phyloP scores from a whole-genome alignment of 2,113 vertebrate species.

The Osmerus eperlanus region DNA sequence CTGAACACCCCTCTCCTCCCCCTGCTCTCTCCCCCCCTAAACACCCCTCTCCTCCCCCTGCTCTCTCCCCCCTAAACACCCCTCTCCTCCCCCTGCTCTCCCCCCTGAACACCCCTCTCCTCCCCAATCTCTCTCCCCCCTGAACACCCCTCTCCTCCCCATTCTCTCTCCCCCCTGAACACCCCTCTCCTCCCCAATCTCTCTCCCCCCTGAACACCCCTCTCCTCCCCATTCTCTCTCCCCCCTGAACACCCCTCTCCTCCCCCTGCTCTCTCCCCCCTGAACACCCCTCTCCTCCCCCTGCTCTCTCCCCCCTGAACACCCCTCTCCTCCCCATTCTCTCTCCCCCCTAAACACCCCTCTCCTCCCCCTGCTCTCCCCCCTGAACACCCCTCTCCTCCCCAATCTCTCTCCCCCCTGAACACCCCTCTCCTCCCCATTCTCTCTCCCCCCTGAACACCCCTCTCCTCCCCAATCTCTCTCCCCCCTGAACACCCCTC shows the following conservation, averaged over 20 bases:
- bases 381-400: no score
- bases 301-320: constrained; percentile 2
- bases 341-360: not conserved
- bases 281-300: constrained; percentile 1
- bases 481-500: constrained; percentile 1
- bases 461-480: constrained; percentile 12
- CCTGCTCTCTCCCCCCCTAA: constrained; percentile 3
- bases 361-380: constrained; percentile 7
- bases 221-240: not conserved
- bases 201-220: constrained; percentile 22
- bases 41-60: not conserved
- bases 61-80: not conserved
- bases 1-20: not conserved
- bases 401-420: not conserved
- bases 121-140: not conserved
- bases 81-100: not conserved
- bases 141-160: not conserved
- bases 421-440: not conserved
- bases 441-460: not conserved
- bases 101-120: constrained; percentile 14
- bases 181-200: no score
- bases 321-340: no score
- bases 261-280: constrained; percentile 10
- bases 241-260: not conserved
- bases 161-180: not conserved